Base-by-base conservation (phyloP, 35 echinoderm and acorn worm species). In the Patiria miniata region DNA sequence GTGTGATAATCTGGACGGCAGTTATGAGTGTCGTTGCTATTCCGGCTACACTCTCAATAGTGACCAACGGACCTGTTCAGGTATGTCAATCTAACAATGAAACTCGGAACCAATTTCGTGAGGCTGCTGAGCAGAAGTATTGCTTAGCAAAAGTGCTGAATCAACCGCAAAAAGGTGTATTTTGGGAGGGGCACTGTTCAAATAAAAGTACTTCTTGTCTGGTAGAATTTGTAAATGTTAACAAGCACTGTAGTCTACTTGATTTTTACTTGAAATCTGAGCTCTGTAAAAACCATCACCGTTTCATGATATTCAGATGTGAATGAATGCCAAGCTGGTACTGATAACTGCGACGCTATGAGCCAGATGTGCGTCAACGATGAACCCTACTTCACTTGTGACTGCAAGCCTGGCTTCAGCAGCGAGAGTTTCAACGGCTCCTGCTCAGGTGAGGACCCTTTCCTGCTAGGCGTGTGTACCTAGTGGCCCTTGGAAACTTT, bases 291-390 rank as follows among this genome's bases (percentile, higher is more conserved):
- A n/a, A n/a, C n/a, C n/a, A n/a, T n/a, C n/a, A n/a, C n/a, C n/a
- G n/a, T n/a, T n/a, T n/a, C 18, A 36, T 90, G 17, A 14, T 54
- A 8, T 19, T 5, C 52, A 95, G 93, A 95, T 83, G 87, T 87
- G 21, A 78, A 95, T 84, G 93, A 95, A 65, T 95, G 93, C 40
- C 30, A 26, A 4, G 54, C 38, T 19, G 85, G 78, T 1, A 33
- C 0, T 9, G 37, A 95, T 78, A 42, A 79, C n/a, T 95, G 93
- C 39, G 80, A 84, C 52, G 34, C 23, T 2, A 52, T 40, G 26
- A 77, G 78, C 40, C 68, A 91, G 51, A 22, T 85, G 8, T 95
- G 93, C 32, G 83, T 91, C 54, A 95, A 95, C 54, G 73, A 47
- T 17, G 78, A 82, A 29, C 89, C 89, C 14, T 29, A 1, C 42